These are phyloP conservation scores for Netelia melanura DNA, from an alignment of 2,888 invertebrate species.

Conservation along the genomic window DNA sequence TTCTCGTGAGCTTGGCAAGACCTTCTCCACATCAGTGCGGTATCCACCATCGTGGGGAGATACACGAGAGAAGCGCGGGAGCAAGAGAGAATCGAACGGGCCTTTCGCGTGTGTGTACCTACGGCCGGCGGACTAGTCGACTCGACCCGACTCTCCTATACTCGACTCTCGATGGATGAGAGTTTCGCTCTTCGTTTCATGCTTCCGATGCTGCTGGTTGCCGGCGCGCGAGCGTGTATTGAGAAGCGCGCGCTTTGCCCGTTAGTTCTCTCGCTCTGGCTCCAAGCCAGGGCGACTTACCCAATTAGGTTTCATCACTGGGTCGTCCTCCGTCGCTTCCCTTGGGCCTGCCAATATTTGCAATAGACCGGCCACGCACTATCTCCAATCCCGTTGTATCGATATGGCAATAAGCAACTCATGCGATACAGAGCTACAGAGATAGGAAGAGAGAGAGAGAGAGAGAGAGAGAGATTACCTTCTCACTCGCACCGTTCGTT, in stretches of 20 bases:
- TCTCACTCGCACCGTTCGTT: neutral
- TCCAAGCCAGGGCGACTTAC: constrained; percentile 82
- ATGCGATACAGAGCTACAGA: neutral
- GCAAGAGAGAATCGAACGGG: neutral
- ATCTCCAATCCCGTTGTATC: constrained; percentile 69
- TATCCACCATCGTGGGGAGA: neutral
- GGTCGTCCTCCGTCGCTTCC: constrained; percentile 78
- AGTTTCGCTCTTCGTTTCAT: constrained; percentile 58
- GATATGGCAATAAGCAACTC: constrained; percentile 81
- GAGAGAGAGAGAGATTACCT: no score
- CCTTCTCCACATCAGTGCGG: neutral
- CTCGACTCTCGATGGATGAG: constrained; percentile 54
- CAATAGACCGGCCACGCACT: constrained; percentile 77
- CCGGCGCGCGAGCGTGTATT: constrained; percentile 50
- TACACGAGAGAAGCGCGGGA: neutral
- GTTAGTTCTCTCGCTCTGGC: constrained; percentile 77
- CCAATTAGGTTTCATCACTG: constrained; percentile 84
- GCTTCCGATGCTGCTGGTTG: constrained; percentile 48
- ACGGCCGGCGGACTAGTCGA: constrained; percentile 28
- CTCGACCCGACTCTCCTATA: constrained; percentile 32
- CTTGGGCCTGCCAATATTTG: constrained; percentile 83
- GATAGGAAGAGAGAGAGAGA: no score
- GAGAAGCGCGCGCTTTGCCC: constrained; percentile 51
- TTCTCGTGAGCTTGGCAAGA: neutral
- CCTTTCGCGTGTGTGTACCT: neutral